phyloP scores from a whole-genome alignment of 2,113 vertebrate genomes.

The Zosterops hypoxanthus region DNA sequence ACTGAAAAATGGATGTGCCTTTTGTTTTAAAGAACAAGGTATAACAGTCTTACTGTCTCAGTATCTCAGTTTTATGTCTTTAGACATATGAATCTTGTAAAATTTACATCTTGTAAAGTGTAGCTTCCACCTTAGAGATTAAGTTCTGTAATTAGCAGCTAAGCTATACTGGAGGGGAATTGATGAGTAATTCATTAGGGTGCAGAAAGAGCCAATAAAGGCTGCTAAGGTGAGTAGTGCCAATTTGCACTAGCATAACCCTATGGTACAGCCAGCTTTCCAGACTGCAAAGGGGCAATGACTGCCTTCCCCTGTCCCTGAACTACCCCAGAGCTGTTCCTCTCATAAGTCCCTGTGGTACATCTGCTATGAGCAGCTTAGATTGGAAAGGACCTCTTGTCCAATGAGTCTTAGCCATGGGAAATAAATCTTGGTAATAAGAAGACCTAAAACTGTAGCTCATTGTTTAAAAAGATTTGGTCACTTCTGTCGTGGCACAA shows the following conservation, averaged over 20 bases:
- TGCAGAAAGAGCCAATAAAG: neutral
- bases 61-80: neutral
- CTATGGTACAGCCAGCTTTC: rapidly evolving
- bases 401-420: neutral
- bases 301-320: neutral
- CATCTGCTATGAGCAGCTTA: neutral
- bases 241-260: neutral
- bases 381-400: neutral
- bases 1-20: neutral
- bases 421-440: neutral
- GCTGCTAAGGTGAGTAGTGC: neutral
- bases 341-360: neutral
- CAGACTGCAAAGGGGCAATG: neutral
- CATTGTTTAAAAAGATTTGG: neutral
- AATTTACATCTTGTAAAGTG: neutral
- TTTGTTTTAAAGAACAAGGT: neutral
- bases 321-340: neutral
- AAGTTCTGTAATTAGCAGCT: neutral
- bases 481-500: neutral
- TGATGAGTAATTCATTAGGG: neutral
- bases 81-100: neutral
- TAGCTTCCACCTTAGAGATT: neutral
- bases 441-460: neutral
- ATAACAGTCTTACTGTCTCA: neutral
- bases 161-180: neutral